Evolutionary conservation across 2,888 invertebrate species (phyloP).

Genomic region (Sialis lutaria): DNA sequence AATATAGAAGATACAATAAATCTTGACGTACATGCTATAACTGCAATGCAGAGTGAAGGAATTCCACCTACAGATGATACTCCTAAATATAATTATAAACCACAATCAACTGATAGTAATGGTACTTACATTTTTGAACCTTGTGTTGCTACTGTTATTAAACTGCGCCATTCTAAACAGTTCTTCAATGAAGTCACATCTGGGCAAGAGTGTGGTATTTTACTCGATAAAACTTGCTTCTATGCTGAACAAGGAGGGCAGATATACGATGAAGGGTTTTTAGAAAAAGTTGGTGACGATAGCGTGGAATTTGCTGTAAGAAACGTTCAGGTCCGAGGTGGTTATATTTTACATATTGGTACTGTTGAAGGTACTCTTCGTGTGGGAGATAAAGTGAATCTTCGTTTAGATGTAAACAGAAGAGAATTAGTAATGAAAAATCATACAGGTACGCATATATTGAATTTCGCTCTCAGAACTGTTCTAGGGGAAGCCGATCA

Average conservation of each 20-base stretch:
- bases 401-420: slow-evolving; percentile 70
- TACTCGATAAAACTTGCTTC: slow-evolving; percentile 84
- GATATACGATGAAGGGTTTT: slow-evolving; percentile 88
- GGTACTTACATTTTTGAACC: slow-evolving; percentile 60
- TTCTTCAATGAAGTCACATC: slow-evolving; percentile 71
- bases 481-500: slow-evolving; percentile 91
- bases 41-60: slow-evolving; percentile 62
- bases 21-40: slow-evolving; percentile 89
- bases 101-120: slow-evolving; percentile 40
- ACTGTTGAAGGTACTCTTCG: slow-evolving; percentile 62
- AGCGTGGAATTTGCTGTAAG: slow-evolving; percentile 81
- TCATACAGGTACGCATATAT: slow-evolving; percentile 92
- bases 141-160: slow-evolving; percentile 63
- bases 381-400: slow-evolving; percentile 68
- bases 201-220: slow-evolving; percentile 80
- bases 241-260: slow-evolving; percentile 99
- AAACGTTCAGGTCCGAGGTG: slow-evolving; percentile 88
- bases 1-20: slow-evolving; percentile 70
- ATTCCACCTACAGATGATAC: slow-evolving; percentile 77
- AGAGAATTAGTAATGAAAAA: slow-evolving; percentile 94
- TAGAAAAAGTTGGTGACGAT: slow-evolving; percentile 68
- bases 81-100: slow-evolving; percentile 76
- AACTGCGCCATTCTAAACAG: slow-evolving; percentile 58
- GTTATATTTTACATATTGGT: slow-evolving; percentile 89
- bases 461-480: slow-evolving; percentile 84